These are phyloP conservation scores for Exocentrus adspersus DNA, from an alignment of 2,888 invertebrate genomes.

Conservation along the genomic window DNA sequence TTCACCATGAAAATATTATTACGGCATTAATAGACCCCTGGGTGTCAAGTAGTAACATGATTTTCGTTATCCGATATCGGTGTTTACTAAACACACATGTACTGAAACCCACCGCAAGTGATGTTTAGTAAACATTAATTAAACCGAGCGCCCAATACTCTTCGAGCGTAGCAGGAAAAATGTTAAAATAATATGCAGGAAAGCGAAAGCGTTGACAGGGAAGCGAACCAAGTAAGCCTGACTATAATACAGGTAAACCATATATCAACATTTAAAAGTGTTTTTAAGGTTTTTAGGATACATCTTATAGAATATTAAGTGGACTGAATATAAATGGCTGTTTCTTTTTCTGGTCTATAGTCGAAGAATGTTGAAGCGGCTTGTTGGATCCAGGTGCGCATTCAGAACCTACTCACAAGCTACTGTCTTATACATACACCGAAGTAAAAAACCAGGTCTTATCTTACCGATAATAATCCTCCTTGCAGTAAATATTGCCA, in stretches of 20 bases:
- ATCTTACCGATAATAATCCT: conserved; percentile 90
- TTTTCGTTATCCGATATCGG: conserved; percentile 24
- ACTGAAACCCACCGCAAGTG: conserved; percentile 21
- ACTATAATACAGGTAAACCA: too few relatives aligned
- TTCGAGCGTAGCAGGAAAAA: background rate
- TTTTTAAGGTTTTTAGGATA: too few relatives aligned
- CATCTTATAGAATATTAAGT: too few relatives aligned
- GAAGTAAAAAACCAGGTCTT: background rate
- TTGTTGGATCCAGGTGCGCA: too few relatives aligned
- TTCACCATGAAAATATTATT: conserved; percentile 21
- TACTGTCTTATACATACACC: background rate
- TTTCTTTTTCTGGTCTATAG: too few relatives aligned
- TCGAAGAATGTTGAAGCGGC: too few relatives aligned
- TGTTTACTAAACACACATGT: conserved; percentile 25
- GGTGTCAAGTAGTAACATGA: conserved; percentile 24
- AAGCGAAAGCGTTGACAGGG: background rate
- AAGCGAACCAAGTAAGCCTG: background rate
- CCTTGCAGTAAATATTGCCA: conserved; percentile 92
- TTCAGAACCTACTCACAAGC: background rate
- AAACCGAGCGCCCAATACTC: background rate
- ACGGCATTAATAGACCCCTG: conserved; percentile 9
- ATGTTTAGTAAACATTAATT: conserved; percentile 38
- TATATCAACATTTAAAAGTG: too few relatives aligned
- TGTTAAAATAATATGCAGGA: conserved; percentile 19
- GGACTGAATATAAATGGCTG: too few relatives aligned